These are phyloP conservation scores for Myotis planiceps DNA, from an alignment of 2,797 vertebrate species.

Conservation along the genomic window DNA sequence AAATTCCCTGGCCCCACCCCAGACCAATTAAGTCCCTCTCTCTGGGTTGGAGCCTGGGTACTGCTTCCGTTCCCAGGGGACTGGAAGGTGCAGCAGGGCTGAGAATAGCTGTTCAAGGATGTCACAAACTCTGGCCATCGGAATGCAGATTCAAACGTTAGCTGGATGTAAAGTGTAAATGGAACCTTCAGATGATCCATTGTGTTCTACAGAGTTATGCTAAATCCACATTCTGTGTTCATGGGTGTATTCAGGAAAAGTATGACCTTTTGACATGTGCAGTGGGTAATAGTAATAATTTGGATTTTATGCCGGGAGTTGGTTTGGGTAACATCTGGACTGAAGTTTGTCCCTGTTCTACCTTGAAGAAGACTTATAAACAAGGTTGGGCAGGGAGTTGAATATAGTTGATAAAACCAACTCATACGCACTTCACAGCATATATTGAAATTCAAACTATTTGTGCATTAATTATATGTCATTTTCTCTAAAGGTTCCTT, in stretches of 20 bases:
- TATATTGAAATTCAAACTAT: slow-evolving; percentile 11
- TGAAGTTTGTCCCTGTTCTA: background rate
- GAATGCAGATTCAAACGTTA: background rate
- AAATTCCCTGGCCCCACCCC: background rate
- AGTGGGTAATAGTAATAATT: background rate
- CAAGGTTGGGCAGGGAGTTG: background rate
- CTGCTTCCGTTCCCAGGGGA: background rate
- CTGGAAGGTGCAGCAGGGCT: background rate
- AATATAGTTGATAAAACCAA: background rate
- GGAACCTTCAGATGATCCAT: background rate
- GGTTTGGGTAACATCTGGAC: background rate
- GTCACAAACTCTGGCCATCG: background rate
- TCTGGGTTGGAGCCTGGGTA: background rate
- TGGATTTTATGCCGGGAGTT: background rate
- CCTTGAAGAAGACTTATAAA: background rate
- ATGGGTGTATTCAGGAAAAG: background rate
- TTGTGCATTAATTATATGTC: background rate
- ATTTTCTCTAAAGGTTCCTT: background rate
- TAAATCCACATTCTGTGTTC: background rate
- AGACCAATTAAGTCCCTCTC: background rate
- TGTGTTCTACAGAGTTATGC: background rate
- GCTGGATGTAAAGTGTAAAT: background rate
- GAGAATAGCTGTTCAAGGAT: background rate
- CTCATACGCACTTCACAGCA: background rate
- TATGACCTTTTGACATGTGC: background rate